Percentiles rank a stretch among this genome's conserved stretches.
Conservation (phyloP, 2,888 invertebrate genomes). For the Phaedon cochleariae region DNA sequence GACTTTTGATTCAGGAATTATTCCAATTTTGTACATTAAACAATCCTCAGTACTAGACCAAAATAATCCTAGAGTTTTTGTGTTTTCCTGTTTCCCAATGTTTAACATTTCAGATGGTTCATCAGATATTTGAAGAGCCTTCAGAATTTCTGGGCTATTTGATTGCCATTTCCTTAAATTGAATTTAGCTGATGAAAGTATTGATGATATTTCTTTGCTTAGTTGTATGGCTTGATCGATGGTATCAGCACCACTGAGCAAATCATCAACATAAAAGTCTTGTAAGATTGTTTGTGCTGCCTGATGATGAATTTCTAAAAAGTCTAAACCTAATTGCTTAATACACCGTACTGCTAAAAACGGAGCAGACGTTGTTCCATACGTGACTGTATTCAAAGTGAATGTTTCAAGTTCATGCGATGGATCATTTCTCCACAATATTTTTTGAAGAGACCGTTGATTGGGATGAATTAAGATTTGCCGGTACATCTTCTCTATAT, state of each 20-base stretch:
- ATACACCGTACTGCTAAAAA: conserved; percentile 20
- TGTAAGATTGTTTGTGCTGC: conserved; percentile 18
- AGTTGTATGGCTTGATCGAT: neutral
- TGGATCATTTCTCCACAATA: neutral
- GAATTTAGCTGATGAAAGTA: neutral
- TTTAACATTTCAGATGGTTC: too few relatives aligned
- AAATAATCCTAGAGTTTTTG: neutral
- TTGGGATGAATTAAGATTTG: too few relatives aligned
- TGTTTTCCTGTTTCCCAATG: neutral
- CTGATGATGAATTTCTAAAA: conserved; percentile 1
- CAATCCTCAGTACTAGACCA: neutral
- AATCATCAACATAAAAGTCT: conserved; percentile 32
- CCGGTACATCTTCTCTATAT: too few relatives aligned
- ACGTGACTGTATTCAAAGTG: conserved; percentile 21
- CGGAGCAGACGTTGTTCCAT: conserved; percentile 22
- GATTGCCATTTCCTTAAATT: neutral
- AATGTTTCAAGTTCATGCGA: conserved; percentile 8
- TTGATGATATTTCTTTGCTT: neutral
- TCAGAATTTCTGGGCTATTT: neutral
- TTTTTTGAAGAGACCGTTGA: too few relatives aligned
- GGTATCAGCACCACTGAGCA: conserved; percentile 18
- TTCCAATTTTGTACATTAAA: neutral
- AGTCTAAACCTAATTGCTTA: conserved; percentile 23
- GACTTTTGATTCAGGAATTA: neutral
- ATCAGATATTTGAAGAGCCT: too few relatives aligned